Conservation (phyloP, 2,888 invertebrate genomes). For the Eupelmus urozonus region DNA sequence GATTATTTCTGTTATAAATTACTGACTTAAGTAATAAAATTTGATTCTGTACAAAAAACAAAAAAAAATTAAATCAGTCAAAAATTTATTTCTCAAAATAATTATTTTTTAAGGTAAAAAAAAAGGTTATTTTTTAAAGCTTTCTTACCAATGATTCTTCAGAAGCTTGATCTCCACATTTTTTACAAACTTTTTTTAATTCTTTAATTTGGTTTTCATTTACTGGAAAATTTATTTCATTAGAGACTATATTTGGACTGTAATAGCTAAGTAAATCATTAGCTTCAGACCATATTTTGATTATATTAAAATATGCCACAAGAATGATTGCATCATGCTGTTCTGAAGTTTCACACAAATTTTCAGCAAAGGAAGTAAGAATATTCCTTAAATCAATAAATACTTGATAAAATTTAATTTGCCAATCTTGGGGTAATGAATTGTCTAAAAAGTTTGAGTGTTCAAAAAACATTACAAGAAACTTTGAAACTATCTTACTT, state of each 20-base stretch:
- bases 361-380: conserved; percentile 63
- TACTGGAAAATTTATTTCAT: conserved; percentile 63
- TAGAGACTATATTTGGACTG: conserved; percentile 60
- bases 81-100: neutral
- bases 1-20: conserved; percentile 30
- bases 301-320: conserved; percentile 61
- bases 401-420: conserved; percentile 66
- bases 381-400: conserved; percentile 66
- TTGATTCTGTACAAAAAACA: conserved; percentile 42
- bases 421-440: conserved; percentile 55
- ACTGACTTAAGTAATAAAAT: conserved; percentile 35
- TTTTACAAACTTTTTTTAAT: conserved; percentile 63
- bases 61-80: conserved; percentile 12
- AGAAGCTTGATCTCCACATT: conserved; percentile 62
- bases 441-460: conserved; percentile 68
- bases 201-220: conserved; percentile 64
- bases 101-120: neutral
- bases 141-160: conserved; percentile 66
- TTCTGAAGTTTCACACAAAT: conserved; percentile 55
- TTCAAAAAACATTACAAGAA: conserved; percentile 66
- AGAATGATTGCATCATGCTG: conserved; percentile 25
- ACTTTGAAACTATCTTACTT: conserved; percentile 62
- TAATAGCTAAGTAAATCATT: conserved; percentile 67
- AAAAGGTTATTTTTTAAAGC: conserved; percentile 5
- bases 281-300: conserved; percentile 67